Conservation (phyloP, 1,140 invertebrate genomes). For the Telenomus remus region DNA sequence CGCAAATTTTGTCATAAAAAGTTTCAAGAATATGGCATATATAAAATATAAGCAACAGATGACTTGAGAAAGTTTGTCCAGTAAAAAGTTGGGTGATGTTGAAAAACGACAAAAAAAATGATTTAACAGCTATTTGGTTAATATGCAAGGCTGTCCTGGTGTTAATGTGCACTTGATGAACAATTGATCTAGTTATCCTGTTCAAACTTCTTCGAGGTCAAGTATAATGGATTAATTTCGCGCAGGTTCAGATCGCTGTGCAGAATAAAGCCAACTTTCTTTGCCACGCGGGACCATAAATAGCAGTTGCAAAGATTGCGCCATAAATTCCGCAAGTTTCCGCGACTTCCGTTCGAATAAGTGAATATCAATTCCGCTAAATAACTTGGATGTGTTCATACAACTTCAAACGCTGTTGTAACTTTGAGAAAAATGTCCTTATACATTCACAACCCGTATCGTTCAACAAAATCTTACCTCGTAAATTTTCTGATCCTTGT, state of each 20-base stretch:
- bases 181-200: conserved; percentile 41
- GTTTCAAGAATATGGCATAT: too few species aligned
- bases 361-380: conserved; percentile 20
- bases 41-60: not conserved
- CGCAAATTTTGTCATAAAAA: too few species aligned
- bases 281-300: conserved; percentile 30
- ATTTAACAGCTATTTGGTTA: not conserved
- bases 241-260: conserved; percentile 19
- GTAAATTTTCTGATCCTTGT: not conserved
- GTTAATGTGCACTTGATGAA: conserved; percentile 31
- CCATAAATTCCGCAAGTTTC: conserved; percentile 52
- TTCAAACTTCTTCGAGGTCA: conserved; percentile 33
- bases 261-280: conserved; percentile 52
- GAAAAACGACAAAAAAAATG: too few species aligned
- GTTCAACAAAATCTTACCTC: not conserved
- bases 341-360: conserved; percentile 16
- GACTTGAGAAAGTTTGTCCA: not conserved
- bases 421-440: not conserved
- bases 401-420: not conserved
- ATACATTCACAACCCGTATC: not conserved
- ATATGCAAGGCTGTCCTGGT: conserved; percentile 9
- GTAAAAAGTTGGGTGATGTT: too few species aligned
- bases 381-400: conserved; percentile 5
- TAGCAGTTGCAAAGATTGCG: conserved; percentile 41
- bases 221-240: conserved; percentile 43